These are phyloP conservation scores for Helleia helle DNA, from an alignment of 2,888 invertebrate species.

Conservation along the genomic window DNA sequence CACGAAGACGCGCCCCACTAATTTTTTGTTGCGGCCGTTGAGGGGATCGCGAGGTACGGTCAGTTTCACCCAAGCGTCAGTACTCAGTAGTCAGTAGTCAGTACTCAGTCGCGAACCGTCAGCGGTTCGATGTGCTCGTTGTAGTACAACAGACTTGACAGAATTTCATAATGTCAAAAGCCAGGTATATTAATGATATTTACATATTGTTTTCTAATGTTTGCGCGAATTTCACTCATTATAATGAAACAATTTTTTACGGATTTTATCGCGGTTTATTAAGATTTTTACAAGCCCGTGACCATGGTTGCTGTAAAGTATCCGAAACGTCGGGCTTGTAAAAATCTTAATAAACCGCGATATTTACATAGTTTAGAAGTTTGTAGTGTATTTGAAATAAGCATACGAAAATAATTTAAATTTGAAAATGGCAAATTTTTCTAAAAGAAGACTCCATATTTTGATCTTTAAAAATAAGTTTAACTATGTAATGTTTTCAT, in stretches of 20 bases:
- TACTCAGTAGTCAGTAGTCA: too few relatives aligned
- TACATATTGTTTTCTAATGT: too few relatives aligned
- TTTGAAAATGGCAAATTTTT: conserved; percentile 4
- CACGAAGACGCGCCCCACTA: too few relatives aligned
- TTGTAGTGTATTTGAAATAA: conserved; percentile 1
- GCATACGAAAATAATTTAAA: background rate
- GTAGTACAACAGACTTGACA: conserved; percentile 2
- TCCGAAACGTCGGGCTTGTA: too few relatives aligned
- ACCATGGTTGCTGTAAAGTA: too few relatives aligned
- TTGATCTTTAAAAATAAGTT: background rate
- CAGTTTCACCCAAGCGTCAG: conserved; percentile 4
- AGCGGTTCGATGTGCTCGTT: conserved; percentile 6
- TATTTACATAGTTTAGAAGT: background rate
- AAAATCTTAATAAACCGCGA: too few relatives aligned
- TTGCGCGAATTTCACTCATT: too few relatives aligned
- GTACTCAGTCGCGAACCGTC: conserved; percentile 7
- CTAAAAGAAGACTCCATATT: background rate
- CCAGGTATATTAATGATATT: background rate
- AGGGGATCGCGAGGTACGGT: conserved; percentile 8
- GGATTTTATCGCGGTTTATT: too few relatives aligned
- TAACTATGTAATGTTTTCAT: background rate
- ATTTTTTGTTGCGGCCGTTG: too few relatives aligned
- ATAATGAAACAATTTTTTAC: too few relatives aligned
- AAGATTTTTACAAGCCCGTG: too few relatives aligned
- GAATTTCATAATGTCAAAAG: conserved; percentile 5